Evolutionary conservation across 2,797 vertebrate genomes (phyloP), one percentile per base, ranked within the genome.

Genomic region (Sciaenops ocellatus): DNA sequence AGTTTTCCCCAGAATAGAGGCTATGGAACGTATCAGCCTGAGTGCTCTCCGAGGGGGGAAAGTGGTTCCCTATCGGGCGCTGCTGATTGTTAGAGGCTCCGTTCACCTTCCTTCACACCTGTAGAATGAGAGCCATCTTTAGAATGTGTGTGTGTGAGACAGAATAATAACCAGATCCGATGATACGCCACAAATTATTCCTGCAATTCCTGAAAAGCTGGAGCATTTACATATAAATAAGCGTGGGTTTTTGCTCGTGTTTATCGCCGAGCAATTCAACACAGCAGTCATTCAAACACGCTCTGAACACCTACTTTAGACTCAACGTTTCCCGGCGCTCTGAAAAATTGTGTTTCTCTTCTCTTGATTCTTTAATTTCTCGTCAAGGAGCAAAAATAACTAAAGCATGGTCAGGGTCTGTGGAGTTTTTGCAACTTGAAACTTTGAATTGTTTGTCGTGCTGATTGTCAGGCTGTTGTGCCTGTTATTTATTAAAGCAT

Each of bases 221-320:
- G 15, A 68, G 18, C 56, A 76, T 86, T 74, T 78, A 65, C 68
- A 78, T 73, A 68, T 47, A 72, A 77, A 79, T 76, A 75, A 76
- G 18, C 26, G 65, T 26, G 34, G 62, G 48, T 62, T 74, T 38
- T 56, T 38, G 22, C 79, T 74, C 7, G 1, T 81, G 65, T 76
- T 68, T 24, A 64, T 57, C 52, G 20, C 62, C 24, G 1, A 61
- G 8, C 15, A 41, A 64, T 70, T 20, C 7, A 1, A 63, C 52
- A 54, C 28, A 41, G 50, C 51, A 60, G 56, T 69, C 26, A 60
- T 74, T 69, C 77, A 69, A 11, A 22, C 5, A 6, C 13, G 44
- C 57, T 71, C 26, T 34, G 60, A 78, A 70, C 48, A 70, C 38
- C 42, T 51, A 26, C 48, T 69, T 48, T 50, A 16, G 15, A 55